Base-by-base conservation (phyloP, 1,140 invertebrate genomes). In the Thalassaphorura encarpata region DNA sequence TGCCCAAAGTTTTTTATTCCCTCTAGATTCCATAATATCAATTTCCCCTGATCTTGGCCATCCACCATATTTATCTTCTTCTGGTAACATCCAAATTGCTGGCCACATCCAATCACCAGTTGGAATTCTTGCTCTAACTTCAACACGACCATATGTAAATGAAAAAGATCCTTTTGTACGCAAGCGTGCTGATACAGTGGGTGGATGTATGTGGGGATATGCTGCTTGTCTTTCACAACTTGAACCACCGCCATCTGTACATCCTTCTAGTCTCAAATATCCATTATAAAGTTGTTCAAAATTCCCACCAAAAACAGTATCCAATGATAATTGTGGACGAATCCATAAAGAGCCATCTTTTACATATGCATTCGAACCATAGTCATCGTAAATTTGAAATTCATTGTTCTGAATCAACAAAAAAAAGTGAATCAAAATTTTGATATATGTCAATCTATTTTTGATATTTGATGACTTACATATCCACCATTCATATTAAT, bases 41-140 rank as follows among this genome's bases (percentile, higher is more conserved):
- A 78, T 77, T 70, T 78, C 76, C 21, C 77, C 77, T 42, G 73
- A 76, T 16, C 73, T 54, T 23, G 77, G 77, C 77, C 77, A 78
- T 2, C 69, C 68, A 11, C 79, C 77, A 63, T 81, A 81, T 0
- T 61, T 50, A 60, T 77, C 78, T 60, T 71, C 67, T 2, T 72
- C 69, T 0, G 81, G 81, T 70, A 81, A 69, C 48, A 82, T 52
- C 78, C 79, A 81, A 54, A 81, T 74, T 21, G 77, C 78, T 69
- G 85, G 85, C 77, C 83, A 83, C 2, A 88, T 61, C 85, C 85
- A 89, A 69, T 84, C 82, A 33, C 86, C 86, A 18, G 23, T 29
- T 28, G 61, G 61, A 13, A 88, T 69, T 63, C 74, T 73, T 8
- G 74, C 74, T 41, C 69, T 61, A 18, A 74, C 69, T 58, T 76